Base-by-base conservation (phyloP, 2,888 invertebrate species). In the Yponomeuta cagnagella region DNA sequence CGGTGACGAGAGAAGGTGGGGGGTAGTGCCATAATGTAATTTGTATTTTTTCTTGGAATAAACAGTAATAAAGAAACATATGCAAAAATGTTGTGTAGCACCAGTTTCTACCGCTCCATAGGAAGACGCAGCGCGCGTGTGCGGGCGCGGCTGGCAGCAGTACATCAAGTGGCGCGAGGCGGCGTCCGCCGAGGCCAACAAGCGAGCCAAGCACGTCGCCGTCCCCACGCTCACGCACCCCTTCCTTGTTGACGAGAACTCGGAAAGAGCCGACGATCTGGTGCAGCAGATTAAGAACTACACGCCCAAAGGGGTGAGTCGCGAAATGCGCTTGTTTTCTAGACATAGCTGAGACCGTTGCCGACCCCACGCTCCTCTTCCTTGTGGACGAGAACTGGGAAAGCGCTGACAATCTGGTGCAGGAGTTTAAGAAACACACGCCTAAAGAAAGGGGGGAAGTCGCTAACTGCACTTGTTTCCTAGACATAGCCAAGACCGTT, bases 151-250 rank as follows among this genome's bases (percentile, higher is more conserved):
- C 0, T 98, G 98, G 92, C 95, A 96, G 81, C 97, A 98, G 76
- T 99, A 99, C 87, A 80, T 97, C 1, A 93, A 95, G 74, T 97
- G 98, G 74, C 93, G 99, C 73, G 98, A 98, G 67, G 93, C 95
- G 0, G 97, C 99, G 0, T 98, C 98, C 0, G 93, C 94, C 0
- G 99, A 98, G 81, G 98, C 97, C 73, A 96, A 98, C 77, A 95
- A 95, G 75, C 93, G 98, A 74, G 95, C 96, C 12, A 99, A 99
- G 88, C 93, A 93, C 64, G 88, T 96, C 1, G 84, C 94, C 30
- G 84, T 94, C 6, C 93, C 93, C 6, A 88, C 94, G 9, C 93
- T 93, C 10, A 82, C 94, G 23, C 96, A 96, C 90, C 96, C 96
- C 71, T 90, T 94, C 79, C 94, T 93, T 73, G 86, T 79, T 71